Conservation (phyloP, 2,888 invertebrate species). For the Bugula neritina region DNA sequence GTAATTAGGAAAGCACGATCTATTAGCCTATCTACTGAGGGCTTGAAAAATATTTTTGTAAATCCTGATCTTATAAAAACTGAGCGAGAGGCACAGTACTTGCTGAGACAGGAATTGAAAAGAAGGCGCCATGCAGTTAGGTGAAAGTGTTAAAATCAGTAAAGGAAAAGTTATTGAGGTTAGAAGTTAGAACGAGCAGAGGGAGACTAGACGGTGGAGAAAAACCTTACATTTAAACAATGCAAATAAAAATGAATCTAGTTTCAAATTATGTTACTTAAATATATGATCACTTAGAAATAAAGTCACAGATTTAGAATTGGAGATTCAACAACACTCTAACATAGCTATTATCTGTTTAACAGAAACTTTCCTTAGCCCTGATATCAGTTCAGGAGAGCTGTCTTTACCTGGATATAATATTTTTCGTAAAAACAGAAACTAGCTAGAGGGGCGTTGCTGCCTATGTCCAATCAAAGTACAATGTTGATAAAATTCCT, state of each 20-base stretch:
- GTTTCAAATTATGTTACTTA: no score
- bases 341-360: not conserved
- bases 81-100: not conserved
- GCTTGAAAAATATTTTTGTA: not conserved
- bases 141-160: not conserved
- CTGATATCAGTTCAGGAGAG: not conserved
- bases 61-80: not conserved
- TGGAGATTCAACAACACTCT: not conserved
- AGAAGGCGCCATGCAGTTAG: not conserved
- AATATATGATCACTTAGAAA: not conserved
- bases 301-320: not conserved
- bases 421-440: not conserved
- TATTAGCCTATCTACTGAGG: not conserved
- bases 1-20: not conserved
- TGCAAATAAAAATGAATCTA: not conserved
- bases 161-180: not conserved
- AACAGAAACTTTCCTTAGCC: not conserved
- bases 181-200: not conserved
- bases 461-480: not conserved
- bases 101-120: not conserved
- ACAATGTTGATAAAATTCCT: not conserved
- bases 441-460: not conserved
- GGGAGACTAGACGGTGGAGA: not conserved
- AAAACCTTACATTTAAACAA: not conserved
- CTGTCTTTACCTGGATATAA: not conserved